These are phyloP conservation scores for Thumatha senex DNA, from an alignment of 2,888 invertebrate species.

Conservation along the genomic window DNA sequence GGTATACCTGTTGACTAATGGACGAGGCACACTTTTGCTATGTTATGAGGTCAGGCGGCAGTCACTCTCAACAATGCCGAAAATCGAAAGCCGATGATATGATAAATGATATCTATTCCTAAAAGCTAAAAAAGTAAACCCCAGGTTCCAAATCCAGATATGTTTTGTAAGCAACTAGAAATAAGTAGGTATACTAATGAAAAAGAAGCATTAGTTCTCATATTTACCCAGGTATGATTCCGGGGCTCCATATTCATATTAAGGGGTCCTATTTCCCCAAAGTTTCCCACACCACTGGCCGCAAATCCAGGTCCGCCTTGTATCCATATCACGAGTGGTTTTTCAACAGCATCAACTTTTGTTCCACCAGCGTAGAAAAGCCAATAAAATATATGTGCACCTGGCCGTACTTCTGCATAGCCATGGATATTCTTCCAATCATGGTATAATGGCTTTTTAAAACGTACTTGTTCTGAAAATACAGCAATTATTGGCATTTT, in stretches of 20 bases:
- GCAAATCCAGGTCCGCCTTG: constrained; percentile 95
- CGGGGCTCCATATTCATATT: constrained; percentile 86
- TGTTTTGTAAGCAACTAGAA: too few relatives aligned
- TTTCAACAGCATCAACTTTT: constrained; percentile 75
- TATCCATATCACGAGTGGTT: constrained; percentile 92
- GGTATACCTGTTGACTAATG: too few relatives aligned
- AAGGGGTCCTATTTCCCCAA: constrained; percentile 92
- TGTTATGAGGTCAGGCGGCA: too few relatives aligned
- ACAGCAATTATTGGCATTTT: not conserved
- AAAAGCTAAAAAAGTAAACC: too few relatives aligned
- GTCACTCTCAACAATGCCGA: too few relatives aligned
- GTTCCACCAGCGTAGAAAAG: constrained; percentile 90
- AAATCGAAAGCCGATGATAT: too few relatives aligned
- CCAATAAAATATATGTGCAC: constrained; percentile 94
- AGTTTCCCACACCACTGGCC: constrained; percentile 93
- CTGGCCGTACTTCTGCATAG: constrained; percentile 88
- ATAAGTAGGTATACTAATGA: too few relatives aligned
- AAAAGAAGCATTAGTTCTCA: too few relatives aligned
- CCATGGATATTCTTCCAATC: constrained; percentile 78
- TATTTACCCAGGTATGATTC: constrained; percentile 84
- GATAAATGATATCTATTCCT: too few relatives aligned
- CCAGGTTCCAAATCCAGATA: too few relatives aligned
- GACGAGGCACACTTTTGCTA: too few relatives aligned
- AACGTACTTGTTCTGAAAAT: not conserved
- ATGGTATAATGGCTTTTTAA: constrained; percentile 2